These are phyloP conservation scores for Monochamus saltuarius DNA, from an alignment of 1,140 invertebrate species.

Conservation along the genomic window DNA sequence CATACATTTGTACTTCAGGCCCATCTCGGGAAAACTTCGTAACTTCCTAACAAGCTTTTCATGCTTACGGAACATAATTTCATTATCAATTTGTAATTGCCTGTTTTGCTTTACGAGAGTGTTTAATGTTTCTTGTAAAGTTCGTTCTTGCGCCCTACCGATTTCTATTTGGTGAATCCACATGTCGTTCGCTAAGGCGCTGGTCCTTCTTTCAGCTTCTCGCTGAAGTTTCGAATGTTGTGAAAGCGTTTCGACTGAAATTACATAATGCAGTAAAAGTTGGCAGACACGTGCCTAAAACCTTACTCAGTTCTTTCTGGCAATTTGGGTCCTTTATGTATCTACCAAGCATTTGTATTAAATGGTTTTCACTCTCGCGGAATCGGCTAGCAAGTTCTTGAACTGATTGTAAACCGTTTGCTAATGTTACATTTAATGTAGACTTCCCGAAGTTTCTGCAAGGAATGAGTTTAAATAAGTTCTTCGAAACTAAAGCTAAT, in stretches of 20 bases:
- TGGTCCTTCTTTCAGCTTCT: constrained; percentile 32
- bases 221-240: constrained; percentile 34
- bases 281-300: background rate
- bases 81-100: constrained; percentile 34
- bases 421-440: constrained; percentile 13
- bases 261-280: constrained; percentile 16
- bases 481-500: background rate
- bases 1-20: constrained; percentile 7
- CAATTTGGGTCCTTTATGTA: constrained; percentile 25
- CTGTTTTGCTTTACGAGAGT: constrained; percentile 35
- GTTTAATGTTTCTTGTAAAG: constrained; percentile 29
- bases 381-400: constrained; percentile 18
- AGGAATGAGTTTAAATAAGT: background rate
- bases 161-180: constrained; percentile 38
- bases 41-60: constrained; percentile 16
- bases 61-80: constrained; percentile 28
- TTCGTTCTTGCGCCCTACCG: constrained; percentile 29
- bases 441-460: constrained; percentile 22
- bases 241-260: constrained; percentile 28
- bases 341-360: constrained; percentile 25
- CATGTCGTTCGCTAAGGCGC: constrained; percentile 30
- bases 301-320: constrained; percentile 30
- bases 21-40: constrained; percentile 1
- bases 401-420: constrained; percentile 20
- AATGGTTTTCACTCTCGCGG: constrained; percentile 22